Percentiles rank a stretch among this genome's conserved stretches.
Conservation (phyloP, 2,113 vertebrate species). For the Leucopsar rothschildi region DNA sequence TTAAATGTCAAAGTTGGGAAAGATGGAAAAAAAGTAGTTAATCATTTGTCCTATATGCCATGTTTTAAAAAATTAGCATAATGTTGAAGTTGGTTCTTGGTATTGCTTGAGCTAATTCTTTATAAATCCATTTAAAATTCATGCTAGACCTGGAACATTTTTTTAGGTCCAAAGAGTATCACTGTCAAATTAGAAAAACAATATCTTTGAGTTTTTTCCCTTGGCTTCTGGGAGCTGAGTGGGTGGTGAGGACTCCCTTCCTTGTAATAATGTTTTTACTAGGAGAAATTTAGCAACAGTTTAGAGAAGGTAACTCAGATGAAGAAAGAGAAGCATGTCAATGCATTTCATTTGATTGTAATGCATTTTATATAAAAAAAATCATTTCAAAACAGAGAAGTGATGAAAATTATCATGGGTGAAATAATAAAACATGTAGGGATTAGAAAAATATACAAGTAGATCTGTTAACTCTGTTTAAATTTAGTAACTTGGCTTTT, state of each 20-base stretch:
- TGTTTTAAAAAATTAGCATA: slow-evolving; percentile 31
- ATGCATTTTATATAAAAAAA: neutral
- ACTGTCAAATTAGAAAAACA: slow-evolving; percentile 52
- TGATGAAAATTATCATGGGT: neutral
- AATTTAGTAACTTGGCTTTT: neutral
- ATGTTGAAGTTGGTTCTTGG: neutral
- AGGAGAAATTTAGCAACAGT: neutral
- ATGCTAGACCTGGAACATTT: neutral
- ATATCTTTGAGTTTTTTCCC: slow-evolving; percentile 19
- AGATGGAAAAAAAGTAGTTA: neutral
- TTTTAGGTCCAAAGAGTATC: slow-evolving; percentile 11
- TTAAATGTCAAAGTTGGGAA: neutral
- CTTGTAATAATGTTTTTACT: slow-evolving; percentile 34
- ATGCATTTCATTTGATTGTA: neutral
- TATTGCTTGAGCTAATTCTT: slow-evolving; percentile 31
- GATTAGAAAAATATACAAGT: slow-evolving; percentile 19
- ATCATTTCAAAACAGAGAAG: neutral
- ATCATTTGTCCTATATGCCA: neutral
- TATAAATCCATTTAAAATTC: slow-evolving; percentile 29
- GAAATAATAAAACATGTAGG: neutral
- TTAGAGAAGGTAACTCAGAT: neutral
- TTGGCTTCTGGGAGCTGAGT: slow-evolving; percentile 56
- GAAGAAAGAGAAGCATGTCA: neutral
- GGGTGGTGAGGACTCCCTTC: slow-evolving; percentile 45
- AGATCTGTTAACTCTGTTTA: slow-evolving; percentile 10